A percentile compares a stretch with the other conserved stretches of the same genome.
Evolutionary conservation across 2,113 vertebrate genomes (phyloP).

Genomic region (Podarcis cretensis): DNA sequence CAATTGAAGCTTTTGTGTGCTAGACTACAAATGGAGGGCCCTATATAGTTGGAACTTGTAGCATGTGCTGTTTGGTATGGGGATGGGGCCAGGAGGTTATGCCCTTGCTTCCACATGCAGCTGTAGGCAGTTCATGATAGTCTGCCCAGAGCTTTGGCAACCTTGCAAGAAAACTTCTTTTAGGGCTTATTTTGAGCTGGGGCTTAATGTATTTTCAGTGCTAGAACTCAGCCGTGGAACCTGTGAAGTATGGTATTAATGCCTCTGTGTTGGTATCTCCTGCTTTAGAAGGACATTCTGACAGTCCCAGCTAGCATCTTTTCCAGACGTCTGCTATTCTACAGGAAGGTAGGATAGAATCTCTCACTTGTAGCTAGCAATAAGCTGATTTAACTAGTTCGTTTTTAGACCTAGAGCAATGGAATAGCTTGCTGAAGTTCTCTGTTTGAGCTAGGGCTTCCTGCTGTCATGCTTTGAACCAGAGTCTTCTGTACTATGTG

Average conservation of each 20-base stretch:
- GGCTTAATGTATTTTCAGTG: background rate
- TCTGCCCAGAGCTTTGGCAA: background rate
- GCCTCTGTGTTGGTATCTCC: slow-evolving; percentile 1
- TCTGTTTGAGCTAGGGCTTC: background rate
- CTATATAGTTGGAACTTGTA: background rate
- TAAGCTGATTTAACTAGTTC: background rate
- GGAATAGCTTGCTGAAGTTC: background rate
- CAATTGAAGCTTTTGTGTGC: background rate
- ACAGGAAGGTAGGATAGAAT: slow-evolving; percentile 12
- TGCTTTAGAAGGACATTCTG: slow-evolving; percentile 8
- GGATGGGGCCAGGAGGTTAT: background rate
- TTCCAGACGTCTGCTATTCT: slow-evolving; percentile 14
- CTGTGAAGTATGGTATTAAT: background rate
- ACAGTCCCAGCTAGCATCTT: slow-evolving; percentile 6
- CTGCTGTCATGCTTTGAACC: background rate
- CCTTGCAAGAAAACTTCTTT: background rate
- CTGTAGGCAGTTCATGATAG: background rate
- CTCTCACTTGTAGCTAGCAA: background rate
- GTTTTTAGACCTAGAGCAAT: background rate
- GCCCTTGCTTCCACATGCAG: background rate
- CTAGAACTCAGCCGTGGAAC: background rate
- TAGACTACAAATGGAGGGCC: background rate
- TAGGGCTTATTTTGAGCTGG: background rate
- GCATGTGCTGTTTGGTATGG: background rate
- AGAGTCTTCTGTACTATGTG: background rate